A percentile compares a stretch with the other conserved stretches of the same genome.
phyloP scores from a whole-genome alignment of 2,113 vertebrate genomes.

The Brachirus orientalis region DNA sequence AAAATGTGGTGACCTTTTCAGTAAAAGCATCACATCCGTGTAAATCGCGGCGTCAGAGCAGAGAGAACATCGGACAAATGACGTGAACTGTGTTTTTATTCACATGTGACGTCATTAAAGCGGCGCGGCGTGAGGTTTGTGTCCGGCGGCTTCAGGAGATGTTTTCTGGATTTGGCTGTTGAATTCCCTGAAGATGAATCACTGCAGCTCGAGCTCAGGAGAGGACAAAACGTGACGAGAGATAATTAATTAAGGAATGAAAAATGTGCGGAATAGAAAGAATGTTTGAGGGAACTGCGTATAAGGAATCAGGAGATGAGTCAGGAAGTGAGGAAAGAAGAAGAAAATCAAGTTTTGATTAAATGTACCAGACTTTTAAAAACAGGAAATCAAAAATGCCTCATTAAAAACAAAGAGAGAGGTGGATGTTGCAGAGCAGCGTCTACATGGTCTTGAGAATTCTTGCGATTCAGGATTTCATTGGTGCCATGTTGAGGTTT shows the following conservation, averaged over 20 bases:
- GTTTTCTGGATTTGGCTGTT: too few species aligned
- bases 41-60: too few species aligned
- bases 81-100: too few species aligned
- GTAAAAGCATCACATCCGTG: background rate
- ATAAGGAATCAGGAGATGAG: background rate
- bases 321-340: background rate
- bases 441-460: too few species aligned
- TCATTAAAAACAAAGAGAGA: slow-evolving; percentile 17
- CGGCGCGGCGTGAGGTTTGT: too few species aligned
- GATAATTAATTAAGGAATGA: background rate
- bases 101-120: too few species aligned
- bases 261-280: background rate
- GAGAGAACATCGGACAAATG: too few species aligned
- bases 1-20: slow-evolving; percentile 39
- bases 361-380: background rate
- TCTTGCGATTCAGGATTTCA: too few species aligned
- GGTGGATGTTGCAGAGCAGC: too few species aligned
- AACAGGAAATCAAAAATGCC: slow-evolving; percentile 15
- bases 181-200: background rate
- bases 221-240: background rate
- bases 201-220: background rate
- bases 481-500: too few species aligned
- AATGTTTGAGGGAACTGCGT: background rate
- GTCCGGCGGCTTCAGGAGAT: too few species aligned
- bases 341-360: background rate